Percentiles rank a stretch among this genome's conserved stretches.
Evolutionary conservation across 2,797 vertebrate genomes (phyloP).

Genomic region (Gallinago nigripennis): DNA sequence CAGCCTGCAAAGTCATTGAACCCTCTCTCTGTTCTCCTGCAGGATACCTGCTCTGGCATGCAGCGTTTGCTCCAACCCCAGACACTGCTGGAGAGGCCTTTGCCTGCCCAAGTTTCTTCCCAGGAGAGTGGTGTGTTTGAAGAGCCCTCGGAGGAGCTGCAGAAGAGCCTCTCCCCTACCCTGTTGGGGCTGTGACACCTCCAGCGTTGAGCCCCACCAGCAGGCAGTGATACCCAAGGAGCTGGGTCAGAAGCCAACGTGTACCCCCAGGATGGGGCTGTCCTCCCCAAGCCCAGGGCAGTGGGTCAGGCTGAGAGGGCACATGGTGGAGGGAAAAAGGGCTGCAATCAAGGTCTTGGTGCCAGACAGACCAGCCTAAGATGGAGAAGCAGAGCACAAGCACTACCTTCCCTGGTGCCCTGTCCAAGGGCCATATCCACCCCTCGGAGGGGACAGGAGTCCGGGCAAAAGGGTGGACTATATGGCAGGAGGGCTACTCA

Average conservation of each 20-base stretch:
- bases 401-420: not conserved
- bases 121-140: conserved; percentile 4
- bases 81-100: conserved; percentile 48
- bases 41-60: conserved; percentile 47
- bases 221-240: not conserved
- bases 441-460: not conserved
- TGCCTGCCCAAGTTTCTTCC: conserved; percentile 39
- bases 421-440: not conserved
- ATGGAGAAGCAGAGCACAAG: not conserved
- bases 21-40: conserved; percentile 37
- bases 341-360: not conserved
- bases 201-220: accelerated
- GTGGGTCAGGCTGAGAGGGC: not conserved
- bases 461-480: not conserved
- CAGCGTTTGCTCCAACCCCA: not conserved
- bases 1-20: not conserved
- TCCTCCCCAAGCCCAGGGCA: not conserved
- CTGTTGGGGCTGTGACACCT: accelerated
- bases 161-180: not conserved
- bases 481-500: accelerated
- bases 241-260: accelerated
- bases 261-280: not conserved
- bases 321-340: accelerated
- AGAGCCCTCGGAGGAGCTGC: not conserved
- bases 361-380: not conserved